These are phyloP conservation scores for Phalacrocorax carbo DNA, from an alignment of 2,113 vertebrate species.

Conservation along the genomic window DNA sequence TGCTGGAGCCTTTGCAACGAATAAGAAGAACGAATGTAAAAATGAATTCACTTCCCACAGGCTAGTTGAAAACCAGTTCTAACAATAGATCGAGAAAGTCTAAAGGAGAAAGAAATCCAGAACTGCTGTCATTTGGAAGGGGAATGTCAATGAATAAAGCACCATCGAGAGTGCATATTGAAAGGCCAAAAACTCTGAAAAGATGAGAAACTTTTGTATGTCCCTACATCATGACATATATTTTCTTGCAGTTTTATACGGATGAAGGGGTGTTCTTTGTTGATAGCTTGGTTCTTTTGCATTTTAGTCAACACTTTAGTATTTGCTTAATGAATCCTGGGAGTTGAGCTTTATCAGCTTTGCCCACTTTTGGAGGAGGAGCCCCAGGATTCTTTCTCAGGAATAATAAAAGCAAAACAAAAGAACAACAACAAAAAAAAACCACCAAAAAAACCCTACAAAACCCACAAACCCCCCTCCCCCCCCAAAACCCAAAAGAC, in stretches of 20 bases:
- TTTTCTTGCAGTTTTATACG: not conserved
- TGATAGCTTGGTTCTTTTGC: not conserved
- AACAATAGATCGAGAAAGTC: not conserved
- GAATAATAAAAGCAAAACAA: not conserved
- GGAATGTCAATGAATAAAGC: not conserved
- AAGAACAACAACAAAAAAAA: too few species aligned
- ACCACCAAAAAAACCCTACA: too few species aligned
- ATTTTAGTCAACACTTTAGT: not conserved
- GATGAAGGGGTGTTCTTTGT: not conserved
- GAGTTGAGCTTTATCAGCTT: not conserved
- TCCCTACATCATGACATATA: not conserved
- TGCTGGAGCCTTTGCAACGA: not conserved
- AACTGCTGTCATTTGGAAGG: not conserved
- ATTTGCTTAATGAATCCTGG: not conserved
- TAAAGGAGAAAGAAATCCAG: not conserved
- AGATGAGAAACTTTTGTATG: not conserved
- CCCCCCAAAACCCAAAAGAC: not conserved
- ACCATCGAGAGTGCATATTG: not conserved
- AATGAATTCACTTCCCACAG: not conserved
- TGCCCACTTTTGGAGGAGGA: not conserved
- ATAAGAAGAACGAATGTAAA: not conserved
- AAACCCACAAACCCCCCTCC: too few species aligned
- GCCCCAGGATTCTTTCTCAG: not conserved
- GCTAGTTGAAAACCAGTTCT: not conserved
- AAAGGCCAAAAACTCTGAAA: not conserved